These are phyloP conservation scores for Theocolax elegans DNA, from an alignment of 1,140 invertebrate genomes.

Conservation along the genomic window DNA sequence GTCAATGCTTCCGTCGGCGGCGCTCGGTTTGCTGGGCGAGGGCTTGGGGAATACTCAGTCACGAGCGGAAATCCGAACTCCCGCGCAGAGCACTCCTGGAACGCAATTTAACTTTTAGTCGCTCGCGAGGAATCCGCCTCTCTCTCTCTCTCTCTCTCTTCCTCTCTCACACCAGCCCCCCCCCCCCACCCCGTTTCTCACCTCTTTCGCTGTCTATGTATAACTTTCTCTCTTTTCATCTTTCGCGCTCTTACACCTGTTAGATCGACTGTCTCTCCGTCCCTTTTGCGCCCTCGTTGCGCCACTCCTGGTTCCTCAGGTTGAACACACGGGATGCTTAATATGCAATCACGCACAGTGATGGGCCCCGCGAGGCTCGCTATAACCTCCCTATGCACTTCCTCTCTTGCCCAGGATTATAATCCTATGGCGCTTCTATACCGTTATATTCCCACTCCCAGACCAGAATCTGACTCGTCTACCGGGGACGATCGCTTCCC, in stretches of 20 bases:
- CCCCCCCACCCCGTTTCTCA: conserved; percentile 7
- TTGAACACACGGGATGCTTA: conserved; percentile 45
- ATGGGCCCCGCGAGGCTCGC: conserved; percentile 48
- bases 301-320: background rate
- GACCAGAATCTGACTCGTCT: conserved; percentile 16
- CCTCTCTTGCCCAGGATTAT: conserved; percentile 30
- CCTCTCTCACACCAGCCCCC: conserved; percentile 16
- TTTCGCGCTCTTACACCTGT: conserved; percentile 34
- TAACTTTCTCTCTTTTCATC: conserved; percentile 38
- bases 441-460: background rate
- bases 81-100: conserved; percentile 44
- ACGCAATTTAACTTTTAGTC: conserved; percentile 64
- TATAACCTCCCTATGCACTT: conserved; percentile 6
- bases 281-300: conserved; percentile 10
- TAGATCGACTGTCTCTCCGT: conserved; percentile 31
- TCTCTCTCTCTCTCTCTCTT: conserved; percentile 1
- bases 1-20: conserved; percentile 48
- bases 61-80: conserved; percentile 58
- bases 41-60: conserved; percentile 60
- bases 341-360: conserved; percentile 55
- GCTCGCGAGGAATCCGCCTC: conserved; percentile 48
- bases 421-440: conserved; percentile 12
- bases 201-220: background rate
- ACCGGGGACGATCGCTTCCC: conserved; percentile 14
- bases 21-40: background rate